phyloP scores from a whole-genome alignment of 2,797 vertebrate species.

The Apodemus agrarius region DNA sequence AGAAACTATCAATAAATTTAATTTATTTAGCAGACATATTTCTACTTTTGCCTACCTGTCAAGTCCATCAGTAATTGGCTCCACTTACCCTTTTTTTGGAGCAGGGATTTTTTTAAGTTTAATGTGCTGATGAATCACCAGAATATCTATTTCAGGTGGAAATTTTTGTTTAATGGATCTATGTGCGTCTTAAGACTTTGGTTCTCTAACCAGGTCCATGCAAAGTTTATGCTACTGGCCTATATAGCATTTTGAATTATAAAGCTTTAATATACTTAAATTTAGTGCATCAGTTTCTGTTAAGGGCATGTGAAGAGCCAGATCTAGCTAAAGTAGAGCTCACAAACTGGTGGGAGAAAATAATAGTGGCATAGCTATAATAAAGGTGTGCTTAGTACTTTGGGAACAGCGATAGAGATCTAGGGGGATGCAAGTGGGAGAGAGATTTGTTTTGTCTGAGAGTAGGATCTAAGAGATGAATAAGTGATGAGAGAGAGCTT shows the following conservation, averaged over 20 bases:
- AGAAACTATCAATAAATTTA: background rate
- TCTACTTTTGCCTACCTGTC: slow-evolving; percentile 45
- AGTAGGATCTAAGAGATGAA: background rate
- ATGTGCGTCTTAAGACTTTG: background rate
- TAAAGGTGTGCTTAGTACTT: background rate
- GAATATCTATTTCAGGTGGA: slow-evolving; percentile 32
- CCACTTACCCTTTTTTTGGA: slow-evolving; percentile 23
- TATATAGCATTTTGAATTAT: background rate
- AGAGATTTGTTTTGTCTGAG: background rate
- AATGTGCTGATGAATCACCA: slow-evolving; percentile 7
- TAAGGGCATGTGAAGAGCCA: background rate
- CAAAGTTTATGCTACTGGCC: background rate
- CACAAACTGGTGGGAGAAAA: background rate
- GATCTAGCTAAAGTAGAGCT: background rate
- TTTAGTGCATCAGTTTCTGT: background rate
- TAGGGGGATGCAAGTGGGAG: background rate
- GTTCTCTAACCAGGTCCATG: background rate
- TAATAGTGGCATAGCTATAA: background rate
- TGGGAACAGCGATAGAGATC: background rate
- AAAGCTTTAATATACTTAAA: background rate
- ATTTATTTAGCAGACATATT: slow-evolving; percentile 20
- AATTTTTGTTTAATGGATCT: slow-evolving; percentile 39
- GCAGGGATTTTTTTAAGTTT: slow-evolving; percentile 24
- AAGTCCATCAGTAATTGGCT: slow-evolving; percentile 43
- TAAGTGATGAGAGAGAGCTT: background rate